Percentiles rank a stretch among this genome's conserved stretches.
These are phyloP conservation scores for Salvator merianae DNA, from an alignment of 2,113 vertebrate genomes.

Conservation along the genomic window DNA sequence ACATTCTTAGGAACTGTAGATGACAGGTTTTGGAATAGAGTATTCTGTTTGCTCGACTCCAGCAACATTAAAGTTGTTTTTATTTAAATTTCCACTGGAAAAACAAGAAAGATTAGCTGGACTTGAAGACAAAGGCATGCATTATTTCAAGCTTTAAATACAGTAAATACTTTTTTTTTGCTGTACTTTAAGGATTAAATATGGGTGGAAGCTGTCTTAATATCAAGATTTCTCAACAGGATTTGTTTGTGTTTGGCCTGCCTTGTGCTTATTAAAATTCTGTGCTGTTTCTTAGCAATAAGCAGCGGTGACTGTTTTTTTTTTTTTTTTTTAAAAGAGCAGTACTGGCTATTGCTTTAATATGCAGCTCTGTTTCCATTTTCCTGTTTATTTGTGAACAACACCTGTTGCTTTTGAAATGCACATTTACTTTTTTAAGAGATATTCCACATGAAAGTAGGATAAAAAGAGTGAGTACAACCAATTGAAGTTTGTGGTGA, in stretches of 20 bases:
- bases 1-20: conserved; percentile 29
- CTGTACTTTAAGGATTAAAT: conserved; percentile 53
- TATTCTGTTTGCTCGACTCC: not conserved
- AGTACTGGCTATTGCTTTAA: conserved; percentile 54
- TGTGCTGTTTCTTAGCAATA: conserved; percentile 75
- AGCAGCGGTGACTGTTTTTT: conserved; percentile 30
- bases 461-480: conserved; percentile 27
- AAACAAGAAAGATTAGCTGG: conserved; percentile 22
- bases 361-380: conserved; percentile 48
- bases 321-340: conserved; percentile 13
- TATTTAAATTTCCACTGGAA: not conserved
- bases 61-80: not conserved
- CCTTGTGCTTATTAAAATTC: conserved; percentile 76
- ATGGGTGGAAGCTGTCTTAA: conserved; percentile 63
- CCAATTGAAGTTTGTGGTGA: not conserved
- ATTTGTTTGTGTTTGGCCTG: conserved; percentile 64
- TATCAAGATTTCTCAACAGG: conserved; percentile 61
- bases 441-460: conserved; percentile 38
- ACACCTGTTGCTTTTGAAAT: conserved; percentile 57
- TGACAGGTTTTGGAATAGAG: conserved; percentile 47
- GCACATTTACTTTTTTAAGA: conserved; percentile 48
- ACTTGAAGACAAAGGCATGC: conserved; percentile 10
- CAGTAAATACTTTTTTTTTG: conserved; percentile 35
- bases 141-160: not conserved
- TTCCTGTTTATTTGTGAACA: conserved; percentile 66